Base-by-base conservation (phyloP, 2,113 vertebrate genomes). In the Trogon melanurus region DNA sequence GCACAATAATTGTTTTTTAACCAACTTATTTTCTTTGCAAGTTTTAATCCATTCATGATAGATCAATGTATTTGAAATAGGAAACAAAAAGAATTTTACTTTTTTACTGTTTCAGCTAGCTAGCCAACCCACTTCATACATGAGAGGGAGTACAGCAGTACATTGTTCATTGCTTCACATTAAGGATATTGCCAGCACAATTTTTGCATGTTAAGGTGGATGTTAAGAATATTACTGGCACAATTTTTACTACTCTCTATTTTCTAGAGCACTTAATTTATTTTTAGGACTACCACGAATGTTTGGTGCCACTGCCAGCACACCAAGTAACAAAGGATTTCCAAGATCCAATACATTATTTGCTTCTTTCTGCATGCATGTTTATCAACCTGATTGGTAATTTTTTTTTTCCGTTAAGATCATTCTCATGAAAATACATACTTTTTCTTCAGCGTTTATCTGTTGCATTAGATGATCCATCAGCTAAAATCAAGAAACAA, bases 341-440 rank as follows among this genome's bases (percentile, higher is more conserved):
- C 27, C 26, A 81, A 95, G 87, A 94, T 80, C 34, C 44, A 95
- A 41, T 50, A 45, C 47, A 79, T 89, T 61, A 11, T 88, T 92
- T 69, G 21, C 50, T 67, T 92, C 36, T 96, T 93, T 88, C n/a
- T 91, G 27, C 25, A 38, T 26, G 6, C 16, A 27, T 79, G 64
- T 67, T 79, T 93, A 79, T 72, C 34, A 91, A 60, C 50, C 32
- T 57, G 16, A 70, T 44, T 16, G 15, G 7, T 38, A 44, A 29
- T 60, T 81, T 88, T 91, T 96, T 96, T 29, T 74, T 79, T 66
- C 41, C 13, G 9, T 89, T 82, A 54, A 81, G 71, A 78, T 82
- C 32, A 41, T 69, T 81, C 56, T 83, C 41, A 50, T 66, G 23
- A 20, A 71, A n/a, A 78, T 18, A 65, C 10, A 66, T 38, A 66